Base-by-base conservation (phyloP, 2,888 invertebrate species). In the Caenorhabditis sp. region DNA sequence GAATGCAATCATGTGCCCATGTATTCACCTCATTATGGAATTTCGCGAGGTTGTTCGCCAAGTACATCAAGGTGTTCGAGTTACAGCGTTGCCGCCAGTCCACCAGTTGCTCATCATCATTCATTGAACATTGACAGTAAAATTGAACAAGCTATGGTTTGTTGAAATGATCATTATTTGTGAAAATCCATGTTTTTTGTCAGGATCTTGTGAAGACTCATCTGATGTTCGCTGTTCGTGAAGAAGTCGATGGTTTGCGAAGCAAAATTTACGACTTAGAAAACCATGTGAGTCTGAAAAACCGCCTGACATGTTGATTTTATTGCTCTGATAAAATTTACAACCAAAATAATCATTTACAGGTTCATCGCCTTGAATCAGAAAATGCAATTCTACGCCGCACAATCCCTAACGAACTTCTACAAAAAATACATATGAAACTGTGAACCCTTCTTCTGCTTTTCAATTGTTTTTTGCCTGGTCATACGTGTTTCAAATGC, bases 211-310 rank as follows among this genome's bases (percentile, higher is more conserved):
- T 95, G 86, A 95, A 95, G 91, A 94, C 93, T 89, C 95, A 95
- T 91, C 91, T 95, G 89, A 95, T 95, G 93, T 94, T 93, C 90
- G 94, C 95, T 86, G 95, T 95, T 87, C 92, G 95, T 84, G 94
- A 95, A 89, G 95, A 95, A 90, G 95, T 95, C 79, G 95, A 95
- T 89, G 94, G 94, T 59, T 91, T 95, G 61, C 94, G 94, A 89
- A 93, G 94, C 89, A 93, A 93, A 90, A 95, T 95, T 89, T 93
- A 93, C 59, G 94, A 94, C 89, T 91, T 95, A 83, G 93, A 94
- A 91, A 94, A 94, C 88, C 92, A 93, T 89, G 94, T 95, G 62
- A 78, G 76, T 64, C 58, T 24, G n/a, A 43, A 31, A 31, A 31
- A 31, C 4, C 31, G 31, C 31, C 31, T 31, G 31, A 31, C 31